Evolutionary conservation across 2,888 invertebrate species (phyloP), one percentile per base, ranked within the genome.

Genomic region (Trichogramma evanescens): DNA sequence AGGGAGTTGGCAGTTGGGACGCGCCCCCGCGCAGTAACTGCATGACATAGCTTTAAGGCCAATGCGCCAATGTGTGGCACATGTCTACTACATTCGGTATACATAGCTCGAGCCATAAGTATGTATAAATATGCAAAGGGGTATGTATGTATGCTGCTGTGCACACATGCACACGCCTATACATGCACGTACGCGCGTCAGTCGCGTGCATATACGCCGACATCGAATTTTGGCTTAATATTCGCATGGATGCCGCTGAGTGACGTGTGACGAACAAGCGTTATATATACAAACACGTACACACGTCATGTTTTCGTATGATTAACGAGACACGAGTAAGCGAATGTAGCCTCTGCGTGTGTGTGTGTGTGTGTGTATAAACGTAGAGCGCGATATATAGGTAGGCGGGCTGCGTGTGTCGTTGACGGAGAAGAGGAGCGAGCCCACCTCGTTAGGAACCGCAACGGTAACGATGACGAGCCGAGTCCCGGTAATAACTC

Each of bases 261-360:
- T 56, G 59, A 59, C 59, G 56, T 48, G 50, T 50, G 61, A 54
- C 43, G 40, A 26, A 26, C 26, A 26, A 26, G 26, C 26, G 26
- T 26, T 26, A 26, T 26, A 26, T 26, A 26, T 26, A 26, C 26
- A 26, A 26, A 26, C 26, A 26, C 26, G 26, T 26, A 26, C 26
- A 48, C 54, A 10, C 54, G 61, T 58, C 61, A 54, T 57, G 61
- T 54, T 58, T 58, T 51, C 54, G 54, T 42, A 51, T 54, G 61
- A 61, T 61, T 61, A 61, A 61, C 44, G 61, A 61, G 61, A 54
- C n/a, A 50, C 45, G 57, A 26, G 26, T 26, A 26, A 26, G 26
- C 26, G 26, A 26, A 26, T 26, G 26, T 26, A 26, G 26, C 26
- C 26, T 26, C 26, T 26, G 42, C 45, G 38, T 39, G 6, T 5